Evolutionary conservation across 2,113 vertebrate genomes (phyloP).

Genomic region (Quiscalus mexicanus): DNA sequence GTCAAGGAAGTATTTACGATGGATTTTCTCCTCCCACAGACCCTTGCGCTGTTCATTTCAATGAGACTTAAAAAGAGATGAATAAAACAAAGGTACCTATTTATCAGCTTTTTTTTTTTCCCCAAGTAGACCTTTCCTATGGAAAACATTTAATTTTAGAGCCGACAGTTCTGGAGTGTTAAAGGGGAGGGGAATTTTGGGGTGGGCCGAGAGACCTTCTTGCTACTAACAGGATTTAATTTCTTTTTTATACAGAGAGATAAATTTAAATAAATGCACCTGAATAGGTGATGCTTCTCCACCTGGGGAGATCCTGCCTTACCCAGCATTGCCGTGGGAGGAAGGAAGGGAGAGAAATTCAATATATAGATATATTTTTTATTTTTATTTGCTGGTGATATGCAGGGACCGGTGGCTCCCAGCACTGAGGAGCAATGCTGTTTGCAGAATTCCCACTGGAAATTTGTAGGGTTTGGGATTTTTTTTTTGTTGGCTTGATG

Average conservation of each 20-base stretch:
- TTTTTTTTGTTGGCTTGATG: neutral
- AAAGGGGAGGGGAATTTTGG: neutral
- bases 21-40: constrained; percentile 46
- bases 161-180: neutral
- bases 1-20: neutral
- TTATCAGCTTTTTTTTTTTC: neutral
- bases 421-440: neutral
- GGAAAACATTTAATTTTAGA: neutral
- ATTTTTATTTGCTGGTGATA: neutral
- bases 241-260: constrained; percentile 9
- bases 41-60: constrained; percentile 55
- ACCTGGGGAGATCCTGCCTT: neutral
- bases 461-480: neutral
- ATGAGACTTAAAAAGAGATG: constrained; percentile 58
- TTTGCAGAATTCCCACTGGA: constrained; percentile 20
- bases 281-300: neutral
- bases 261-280: neutral
- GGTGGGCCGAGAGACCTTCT: neutral
- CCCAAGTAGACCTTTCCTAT: neutral
- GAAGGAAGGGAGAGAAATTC: neutral
- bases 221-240: neutral
- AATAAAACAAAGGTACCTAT: constrained; percentile 66
- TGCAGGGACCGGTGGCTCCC: neutral
- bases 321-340: neutral
- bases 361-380: neutral